A percentile compares a stretch with the other conserved stretches of the same genome.
phyloP scores from a whole-genome alignment of 2,797 vertebrate species.

The Acridotheres tristis region DNA sequence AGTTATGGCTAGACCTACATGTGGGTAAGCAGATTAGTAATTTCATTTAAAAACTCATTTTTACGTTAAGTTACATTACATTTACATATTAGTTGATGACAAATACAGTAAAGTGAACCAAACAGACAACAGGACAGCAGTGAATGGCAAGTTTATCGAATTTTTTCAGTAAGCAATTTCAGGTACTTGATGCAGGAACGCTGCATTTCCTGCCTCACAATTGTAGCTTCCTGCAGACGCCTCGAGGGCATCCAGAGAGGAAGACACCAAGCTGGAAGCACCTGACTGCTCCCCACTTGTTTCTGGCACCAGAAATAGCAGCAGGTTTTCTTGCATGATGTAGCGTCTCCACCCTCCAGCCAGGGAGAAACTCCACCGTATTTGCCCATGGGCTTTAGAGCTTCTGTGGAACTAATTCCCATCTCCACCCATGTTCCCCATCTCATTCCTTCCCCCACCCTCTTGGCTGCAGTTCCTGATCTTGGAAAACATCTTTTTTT shows the following conservation, averaged over 20 bases:
- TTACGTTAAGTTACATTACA: background rate
- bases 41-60: background rate
- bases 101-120: background rate
- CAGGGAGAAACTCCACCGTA: slow-evolving; percentile 45
- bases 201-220: background rate
- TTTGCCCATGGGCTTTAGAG: slow-evolving; percentile 30
- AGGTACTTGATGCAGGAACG: background rate
- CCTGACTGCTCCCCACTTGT: slow-evolving; percentile 25
- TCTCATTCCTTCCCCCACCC: slow-evolving; percentile 24
- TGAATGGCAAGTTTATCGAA: background rate
- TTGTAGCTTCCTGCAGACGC: background rate
- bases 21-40: background rate
- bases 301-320: slow-evolving; percentile 54
- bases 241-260: background rate
- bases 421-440: slow-evolving; percentile 53
- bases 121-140: background rate
- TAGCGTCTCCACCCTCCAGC: slow-evolving; percentile 23
- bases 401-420: slow-evolving; percentile 47
- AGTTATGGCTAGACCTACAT: background rate
- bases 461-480: slow-evolving; percentile 40
- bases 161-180: background rate
- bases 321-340: background rate
- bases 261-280: slow-evolving; percentile 39
- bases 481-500: background rate
- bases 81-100: background rate